phyloP scores from a whole-genome alignment of 2,113 vertebrate genomes.

The Pollimyrus isidori region DNA sequence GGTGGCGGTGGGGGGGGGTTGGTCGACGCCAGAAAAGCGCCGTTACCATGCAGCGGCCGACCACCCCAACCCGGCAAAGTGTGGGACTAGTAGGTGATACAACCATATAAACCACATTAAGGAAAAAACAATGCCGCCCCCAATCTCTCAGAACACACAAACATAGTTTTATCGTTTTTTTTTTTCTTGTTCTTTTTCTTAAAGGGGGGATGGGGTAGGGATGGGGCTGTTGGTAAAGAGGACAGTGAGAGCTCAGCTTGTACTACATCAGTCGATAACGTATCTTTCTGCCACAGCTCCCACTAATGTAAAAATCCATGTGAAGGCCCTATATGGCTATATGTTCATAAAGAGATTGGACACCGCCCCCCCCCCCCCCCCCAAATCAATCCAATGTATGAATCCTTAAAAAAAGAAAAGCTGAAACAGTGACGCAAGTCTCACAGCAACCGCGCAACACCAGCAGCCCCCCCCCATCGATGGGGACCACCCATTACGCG shows the following conservation, averaged over 20 bases:
- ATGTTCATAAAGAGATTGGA: slow-evolving; percentile 55
- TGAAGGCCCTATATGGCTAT: slow-evolving; percentile 57
- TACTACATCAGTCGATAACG: slow-evolving; percentile 72
- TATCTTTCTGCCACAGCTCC: slow-evolving; percentile 72
- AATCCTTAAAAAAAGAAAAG: neutral
- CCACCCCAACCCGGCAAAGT: neutral
- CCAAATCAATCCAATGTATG: slow-evolving; percentile 52
- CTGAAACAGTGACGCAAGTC: slow-evolving; percentile 31
- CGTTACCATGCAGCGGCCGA: neutral
- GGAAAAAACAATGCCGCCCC: neutral
- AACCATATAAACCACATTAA: neutral
- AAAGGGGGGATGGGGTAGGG: slow-evolving; percentile 34
- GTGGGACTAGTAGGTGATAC: neutral
- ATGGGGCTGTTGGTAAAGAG: slow-evolving; percentile 62
- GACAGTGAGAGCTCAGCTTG: slow-evolving; percentile 64
- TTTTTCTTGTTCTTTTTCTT: no score
- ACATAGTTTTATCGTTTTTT: slow-evolving; percentile 60
- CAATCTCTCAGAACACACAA: slow-evolving; percentile 42
- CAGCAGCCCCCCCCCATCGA: slow-evolving; percentile 29
- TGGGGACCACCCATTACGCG: slow-evolving; percentile 35
- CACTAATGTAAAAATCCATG: slow-evolving; percentile 76
- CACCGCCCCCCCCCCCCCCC: slow-evolving; percentile 14
- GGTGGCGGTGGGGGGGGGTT: no score
- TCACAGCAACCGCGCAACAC: neutral
- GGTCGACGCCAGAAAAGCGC: neutral